These are phyloP conservation scores for Anser cygnoides DNA, from an alignment of 2,113 vertebrate genomes.

Conservation along the genomic window DNA sequence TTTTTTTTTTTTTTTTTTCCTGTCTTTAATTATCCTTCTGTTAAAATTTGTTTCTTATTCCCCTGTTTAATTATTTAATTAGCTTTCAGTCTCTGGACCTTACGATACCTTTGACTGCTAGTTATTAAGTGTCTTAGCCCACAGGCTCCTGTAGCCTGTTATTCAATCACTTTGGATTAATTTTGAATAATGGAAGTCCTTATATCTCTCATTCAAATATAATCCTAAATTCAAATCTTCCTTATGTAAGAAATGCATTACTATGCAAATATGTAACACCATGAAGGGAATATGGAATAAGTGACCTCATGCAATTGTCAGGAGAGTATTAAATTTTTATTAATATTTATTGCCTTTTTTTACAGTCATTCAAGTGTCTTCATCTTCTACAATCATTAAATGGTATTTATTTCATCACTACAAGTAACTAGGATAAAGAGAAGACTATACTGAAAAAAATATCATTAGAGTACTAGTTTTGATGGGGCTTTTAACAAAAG, in stretches of 20 bases:
- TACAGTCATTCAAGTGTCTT: neutral
- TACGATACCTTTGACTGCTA: neutral
- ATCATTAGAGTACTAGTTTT: neutral
- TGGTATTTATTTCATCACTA: neutral
- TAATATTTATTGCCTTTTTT: neutral
- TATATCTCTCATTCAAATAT: neutral
- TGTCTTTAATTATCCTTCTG: neutral
- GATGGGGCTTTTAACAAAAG: neutral
- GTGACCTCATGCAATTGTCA: neutral
- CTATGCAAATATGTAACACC: fast-evolving
- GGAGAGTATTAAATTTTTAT: neutral
- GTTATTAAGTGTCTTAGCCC: neutral
- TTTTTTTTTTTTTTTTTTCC: neutral
- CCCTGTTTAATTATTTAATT: neutral
- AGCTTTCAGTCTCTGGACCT: neutral
- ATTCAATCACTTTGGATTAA: neutral
- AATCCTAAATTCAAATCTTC: neutral
- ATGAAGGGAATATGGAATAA: neutral
- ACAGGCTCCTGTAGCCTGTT: neutral
- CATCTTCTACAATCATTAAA: neutral
- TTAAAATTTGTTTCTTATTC: neutral
- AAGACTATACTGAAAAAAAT: neutral
- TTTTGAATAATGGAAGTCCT: neutral
- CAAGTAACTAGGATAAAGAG: neutral
- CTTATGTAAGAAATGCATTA: neutral